phyloP scores from a whole-genome alignment of 2,797 vertebrate genomes.

The Pogonophryne albipinna region DNA sequence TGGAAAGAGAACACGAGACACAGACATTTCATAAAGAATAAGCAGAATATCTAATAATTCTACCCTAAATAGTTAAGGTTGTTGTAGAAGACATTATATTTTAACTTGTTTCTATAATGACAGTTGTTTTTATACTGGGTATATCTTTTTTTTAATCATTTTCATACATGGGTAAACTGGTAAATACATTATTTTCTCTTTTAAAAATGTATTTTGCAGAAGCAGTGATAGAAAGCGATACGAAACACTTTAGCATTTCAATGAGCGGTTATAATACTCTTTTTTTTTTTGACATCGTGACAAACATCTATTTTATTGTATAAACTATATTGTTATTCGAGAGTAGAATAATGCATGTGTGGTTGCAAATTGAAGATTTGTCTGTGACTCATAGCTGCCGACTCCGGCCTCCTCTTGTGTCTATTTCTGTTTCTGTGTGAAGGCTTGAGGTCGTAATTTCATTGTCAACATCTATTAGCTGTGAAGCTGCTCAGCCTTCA shows the following conservation, averaged over 20 bases:
- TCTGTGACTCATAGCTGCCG: conserved; percentile 63
- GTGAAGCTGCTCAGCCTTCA: conserved; percentile 65
- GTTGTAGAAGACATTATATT: not conserved
- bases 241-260: not conserved
- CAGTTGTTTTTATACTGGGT: not conserved
- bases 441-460: conserved; percentile 61
- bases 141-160: conserved; percentile 4
- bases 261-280: conserved; percentile 5
- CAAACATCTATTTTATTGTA: not conserved
- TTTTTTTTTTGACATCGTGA: not conserved
- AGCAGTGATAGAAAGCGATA: not conserved
- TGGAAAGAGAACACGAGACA: conserved; percentile 22
- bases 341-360: conserved; percentile 33
- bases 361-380: conserved; percentile 41
- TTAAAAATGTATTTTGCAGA: not conserved
- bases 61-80: not conserved
- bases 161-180: conserved; percentile 1
- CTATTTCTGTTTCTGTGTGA: conserved; percentile 56
- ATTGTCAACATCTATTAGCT: conserved; percentile 64
- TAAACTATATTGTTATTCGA: not conserved
- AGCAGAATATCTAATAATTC: not conserved
- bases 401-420: conserved; percentile 41
- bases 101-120: not conserved
- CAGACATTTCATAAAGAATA: not conserved
- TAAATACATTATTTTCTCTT: not conserved